Evolutionary conservation across 2,888 invertebrate species (phyloP).

Genomic region (Seira musarum): DNA sequence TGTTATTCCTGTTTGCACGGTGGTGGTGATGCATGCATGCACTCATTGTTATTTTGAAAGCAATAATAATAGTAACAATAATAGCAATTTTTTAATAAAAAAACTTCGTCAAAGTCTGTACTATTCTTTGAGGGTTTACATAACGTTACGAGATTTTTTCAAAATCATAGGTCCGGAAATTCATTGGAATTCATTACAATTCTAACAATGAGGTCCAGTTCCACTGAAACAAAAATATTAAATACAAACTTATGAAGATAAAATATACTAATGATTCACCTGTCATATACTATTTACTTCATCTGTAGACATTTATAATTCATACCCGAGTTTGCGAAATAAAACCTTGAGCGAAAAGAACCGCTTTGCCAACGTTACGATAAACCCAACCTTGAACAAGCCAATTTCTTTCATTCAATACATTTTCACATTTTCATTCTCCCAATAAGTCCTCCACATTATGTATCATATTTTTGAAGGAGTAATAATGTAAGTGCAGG

Average conservation of each 20-base stretch:
- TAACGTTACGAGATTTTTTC: too few relatives aligned
- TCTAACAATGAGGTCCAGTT: slow-evolving; percentile 40
- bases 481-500: slow-evolving; percentile 36
- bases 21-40: slow-evolving; percentile 24
- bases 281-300: slow-evolving; percentile 23
- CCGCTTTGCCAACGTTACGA: slow-evolving; percentile 19
- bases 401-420: slow-evolving; percentile 6
- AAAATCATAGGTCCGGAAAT: too few relatives aligned
- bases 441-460: too few relatives aligned
- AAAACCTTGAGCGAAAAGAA: slow-evolving; percentile 22
- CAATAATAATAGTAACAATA: slow-evolving; percentile 23
- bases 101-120: too few relatives aligned
- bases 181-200: slow-evolving; percentile 15
- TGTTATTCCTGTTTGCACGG: slow-evolving; percentile 34
- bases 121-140: too few relatives aligned
- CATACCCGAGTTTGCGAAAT: background rate
- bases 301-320: background rate
- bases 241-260: background rate
- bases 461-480: background rate
- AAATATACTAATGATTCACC: slow-evolving; percentile 23
- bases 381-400: background rate
- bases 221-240: slow-evolving; percentile 30
- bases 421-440: slow-evolving; percentile 10
- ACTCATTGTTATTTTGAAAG: slow-evolving; percentile 23
- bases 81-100: too few relatives aligned